phyloP scores from a whole-genome alignment of 2,888 invertebrate genomes.

The Microplitis manilae region DNA sequence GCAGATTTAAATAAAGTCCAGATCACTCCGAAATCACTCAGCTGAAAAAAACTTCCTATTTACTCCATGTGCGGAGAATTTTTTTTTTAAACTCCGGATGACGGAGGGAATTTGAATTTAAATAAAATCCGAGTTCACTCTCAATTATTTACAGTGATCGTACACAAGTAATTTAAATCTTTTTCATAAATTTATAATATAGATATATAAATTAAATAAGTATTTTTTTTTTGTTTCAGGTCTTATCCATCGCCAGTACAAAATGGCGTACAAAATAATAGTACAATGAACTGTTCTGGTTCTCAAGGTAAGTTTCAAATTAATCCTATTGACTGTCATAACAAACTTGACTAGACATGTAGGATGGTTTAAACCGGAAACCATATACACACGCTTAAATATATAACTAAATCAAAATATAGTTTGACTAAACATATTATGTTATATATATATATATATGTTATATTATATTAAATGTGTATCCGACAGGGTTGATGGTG shows the following conservation, averaged over 20 bases:
- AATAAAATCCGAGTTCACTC: too few relatives aligned
- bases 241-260: constrained; percentile 69
- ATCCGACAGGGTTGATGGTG: constrained; percentile 65
- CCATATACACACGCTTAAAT: constrained; percentile 14
- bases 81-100: too few relatives aligned
- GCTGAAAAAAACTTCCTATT: too few relatives aligned
- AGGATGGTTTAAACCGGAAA: constrained; percentile 4
- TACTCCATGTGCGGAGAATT: too few relatives aligned
- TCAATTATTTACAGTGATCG: too few relatives aligned
- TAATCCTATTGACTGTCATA: constrained; percentile 11
- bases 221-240: constrained; percentile 58
- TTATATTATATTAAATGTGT: constrained; percentile 14
- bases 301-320: constrained; percentile 61
- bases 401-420: constrained; percentile 15
- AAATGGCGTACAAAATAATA: constrained; percentile 66
- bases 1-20: too few relatives aligned
- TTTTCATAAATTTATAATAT: not conserved
- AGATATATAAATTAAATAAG: constrained; percentile 7
- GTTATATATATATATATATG: not conserved
- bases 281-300: constrained; percentile 66
- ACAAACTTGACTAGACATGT: not conserved
- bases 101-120: too few relatives aligned
- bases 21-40: too few relatives aligned
- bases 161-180: too few relatives aligned
- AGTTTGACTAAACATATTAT: constrained; percentile 12